Percentiles rank a stretch among this genome's conserved stretches.
These are phyloP conservation scores for Hydrolagus colliei DNA, from an alignment of 2,797 vertebrate genomes.

Conservation along the genomic window DNA sequence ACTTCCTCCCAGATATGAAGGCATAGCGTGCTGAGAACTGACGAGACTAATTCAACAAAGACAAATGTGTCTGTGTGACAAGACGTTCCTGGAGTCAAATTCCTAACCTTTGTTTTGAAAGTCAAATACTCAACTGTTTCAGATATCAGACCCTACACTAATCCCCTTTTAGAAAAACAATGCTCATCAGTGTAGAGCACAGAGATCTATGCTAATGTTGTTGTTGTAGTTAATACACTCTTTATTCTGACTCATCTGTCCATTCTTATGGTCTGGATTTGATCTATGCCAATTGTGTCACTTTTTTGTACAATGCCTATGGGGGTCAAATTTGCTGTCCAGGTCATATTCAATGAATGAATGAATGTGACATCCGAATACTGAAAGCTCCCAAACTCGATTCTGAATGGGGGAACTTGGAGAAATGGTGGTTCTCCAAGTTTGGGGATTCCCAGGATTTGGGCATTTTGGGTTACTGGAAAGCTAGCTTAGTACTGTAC, in stretches of 20 bases:
- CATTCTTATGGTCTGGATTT: neutral
- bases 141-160: neutral
- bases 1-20: too few species aligned
- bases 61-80: neutral
- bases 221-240: neutral
- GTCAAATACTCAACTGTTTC: neutral
- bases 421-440: too few species aligned
- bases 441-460: too few species aligned
- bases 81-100: constrained; percentile 5
- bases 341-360: too few species aligned
- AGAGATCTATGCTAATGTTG: neutral
- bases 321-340: too few species aligned
- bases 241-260: neutral
- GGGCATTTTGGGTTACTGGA: too few species aligned
- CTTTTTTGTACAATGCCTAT: too few species aligned
- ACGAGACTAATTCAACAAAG: neutral
- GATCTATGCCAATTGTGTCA: too few species aligned
- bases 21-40: neutral
- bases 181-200: neutral
- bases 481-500: too few species aligned
- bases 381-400: too few species aligned
- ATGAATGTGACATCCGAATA: too few species aligned
- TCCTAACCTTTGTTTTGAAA: neutral
- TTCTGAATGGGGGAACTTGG: too few species aligned
- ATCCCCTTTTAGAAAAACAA: neutral